Evolutionary conservation across 30 jellyfish, hydroid and myxozoan species (phyloP), one percentile per base, ranked within the genome.

Genomic region (Aurelia coerulea): DNA sequence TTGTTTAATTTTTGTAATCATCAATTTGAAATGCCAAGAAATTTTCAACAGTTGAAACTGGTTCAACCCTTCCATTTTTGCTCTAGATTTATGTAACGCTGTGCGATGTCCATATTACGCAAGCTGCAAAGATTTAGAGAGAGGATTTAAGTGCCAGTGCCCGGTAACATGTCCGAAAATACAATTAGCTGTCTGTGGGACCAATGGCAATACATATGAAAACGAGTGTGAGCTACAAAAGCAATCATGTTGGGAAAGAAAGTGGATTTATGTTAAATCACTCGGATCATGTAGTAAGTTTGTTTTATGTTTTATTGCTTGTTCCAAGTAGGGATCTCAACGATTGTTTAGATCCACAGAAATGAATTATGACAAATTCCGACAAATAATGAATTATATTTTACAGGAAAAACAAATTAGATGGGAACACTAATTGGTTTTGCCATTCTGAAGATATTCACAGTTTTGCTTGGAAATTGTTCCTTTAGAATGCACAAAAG

Each of bases 101-200:
- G 96, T 91, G 17, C 87, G 70, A 67, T 91, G 98, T 63, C 98
- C 98, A 19, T 74, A 16, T 65, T 91, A 91, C 56, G 96, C 96
- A 2, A 54, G 54, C 4, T 91, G 98, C 67, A 42, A 77, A 31
- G 71, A 74, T 49, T 76, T 65, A 2, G 89, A 71, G 18, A 62
- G 68, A 8, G 89, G 91, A 12, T 91, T 85, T 78, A 74, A 91
- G 65, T 91, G 98, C 70, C 84, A 65, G 76, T 91, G 98, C 53
- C 87, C 75, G 14, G 50, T 15, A 16, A 54, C 31, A 9, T 91
- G 98, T 76, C 90, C 96, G 16, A 65, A 74, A n/a, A 63, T 39
- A 23, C 88, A 65, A 16, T 65, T 66, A 2, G 90, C 96, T 7
- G 96, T 91, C 32, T 91, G 98, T 76, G 98, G 98, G 2, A 85